These are phyloP conservation scores for Pemphigus obesinymphae DNA, from an alignment of 1,140 invertebrate species.

Conservation along the genomic window DNA sequence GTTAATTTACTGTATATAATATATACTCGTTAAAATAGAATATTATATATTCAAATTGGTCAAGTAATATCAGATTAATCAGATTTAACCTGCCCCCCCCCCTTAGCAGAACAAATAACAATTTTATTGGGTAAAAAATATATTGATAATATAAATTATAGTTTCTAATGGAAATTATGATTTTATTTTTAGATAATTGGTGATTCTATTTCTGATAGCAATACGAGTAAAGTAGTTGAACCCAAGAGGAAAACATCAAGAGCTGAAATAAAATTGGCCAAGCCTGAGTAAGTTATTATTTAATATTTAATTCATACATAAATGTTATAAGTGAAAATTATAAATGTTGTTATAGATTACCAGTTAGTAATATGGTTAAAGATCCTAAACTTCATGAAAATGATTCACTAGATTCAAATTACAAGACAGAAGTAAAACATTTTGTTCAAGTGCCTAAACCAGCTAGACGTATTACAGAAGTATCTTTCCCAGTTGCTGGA, in stretches of 20 bases:
- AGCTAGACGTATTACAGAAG: constrained; percentile 57
- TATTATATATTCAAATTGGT: too few relatives aligned
- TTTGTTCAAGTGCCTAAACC: constrained; percentile 54
- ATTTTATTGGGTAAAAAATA: too few relatives aligned
- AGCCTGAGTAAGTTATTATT: constrained; percentile 48
- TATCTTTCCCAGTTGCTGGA: constrained; percentile 57
- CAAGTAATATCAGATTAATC: too few relatives aligned
- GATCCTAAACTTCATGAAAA: constrained; percentile 42
- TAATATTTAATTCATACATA: not conserved
- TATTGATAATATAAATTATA: not conserved
- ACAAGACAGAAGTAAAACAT: constrained; percentile 59
- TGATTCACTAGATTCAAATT: constrained; percentile 51
- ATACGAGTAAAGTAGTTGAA: constrained; percentile 45
- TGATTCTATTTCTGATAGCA: constrained; percentile 44
- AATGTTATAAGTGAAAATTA: not conserved
- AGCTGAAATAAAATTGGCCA: constrained; percentile 60
- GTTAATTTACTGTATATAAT: too few relatives aligned
- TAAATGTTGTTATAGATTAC: constrained; percentile 9
- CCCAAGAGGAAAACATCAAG: constrained; percentile 57
- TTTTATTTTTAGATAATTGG: constrained; percentile 46
- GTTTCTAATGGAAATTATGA: not conserved
- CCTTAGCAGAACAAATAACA: too few relatives aligned
- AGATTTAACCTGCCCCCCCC: too few relatives aligned
- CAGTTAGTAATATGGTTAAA: not conserved
- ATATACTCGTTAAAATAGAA: too few relatives aligned